Evolutionary conservation across 2,888 invertebrate species (phyloP), one percentile per base, ranked within the genome.

Genomic region (Chymomyza amoena): DNA sequence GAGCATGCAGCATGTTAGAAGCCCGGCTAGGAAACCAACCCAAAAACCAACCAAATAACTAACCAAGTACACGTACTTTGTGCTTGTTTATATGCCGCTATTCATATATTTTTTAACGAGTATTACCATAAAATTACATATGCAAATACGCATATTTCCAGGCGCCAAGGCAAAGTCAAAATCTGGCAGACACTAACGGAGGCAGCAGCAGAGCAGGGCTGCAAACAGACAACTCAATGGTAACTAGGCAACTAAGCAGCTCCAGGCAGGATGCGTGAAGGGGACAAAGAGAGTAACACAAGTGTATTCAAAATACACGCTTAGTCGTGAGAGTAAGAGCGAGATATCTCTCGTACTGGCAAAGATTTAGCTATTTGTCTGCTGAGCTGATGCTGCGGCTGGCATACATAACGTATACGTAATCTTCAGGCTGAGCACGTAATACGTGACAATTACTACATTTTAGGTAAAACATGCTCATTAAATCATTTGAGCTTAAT

Each of bases 371-470:
- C 77, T 82, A 85, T 82, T 82, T 82, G 86, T 85, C 84, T 72
- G 72, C 13, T 18, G n/a, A n/a, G 16, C 54, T n/a, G 9, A 9
- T 54, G 16, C 65, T 72, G 56, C 75, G 28, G 57, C 57, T 57
- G 57, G 57, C 36, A 39, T 36, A 60, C 60, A 16, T n/a, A n/a
- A 61, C 66, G 77, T 68, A 73, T 76, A 70, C 61, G 72, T 73
- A 82, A 84, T 85, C 81, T 83, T 76, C 73, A 81, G 78, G 72
- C 79, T 87, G 75, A 87, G 84, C 84, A 85, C 79, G 84, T 85
- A 85, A 87, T 85, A 80, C 88, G 84, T 85, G 88, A 87, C 88
- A 85, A 85, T 85, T 85, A 85, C 88, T 79, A 85, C 86, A 87
- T 86, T 87, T 85, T 83, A 67, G 77, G 81, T 76, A 86, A 85